Base-by-base conservation (phyloP, 2,113 vertebrate genomes). In the Xyrauchen texanus region DNA sequence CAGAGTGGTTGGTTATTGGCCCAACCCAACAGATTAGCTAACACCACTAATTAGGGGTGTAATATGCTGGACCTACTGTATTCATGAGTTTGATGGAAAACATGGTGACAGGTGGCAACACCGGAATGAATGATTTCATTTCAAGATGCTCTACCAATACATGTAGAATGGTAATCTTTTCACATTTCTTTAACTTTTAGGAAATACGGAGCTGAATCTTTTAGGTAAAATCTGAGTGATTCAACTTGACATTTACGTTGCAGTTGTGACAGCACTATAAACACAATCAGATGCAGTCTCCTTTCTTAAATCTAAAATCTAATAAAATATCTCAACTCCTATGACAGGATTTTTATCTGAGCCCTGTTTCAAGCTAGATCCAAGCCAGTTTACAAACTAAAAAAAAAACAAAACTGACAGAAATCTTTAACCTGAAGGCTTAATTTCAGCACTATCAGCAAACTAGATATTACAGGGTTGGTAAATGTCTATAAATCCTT, bases 161-260 rank as follows among this genome's bases (percentile, higher is more conserved):
- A 76, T 85, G 49, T 63, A 67, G 76, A 75, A 71, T 83, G 77
- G 53, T 82, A 84, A 57, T 78, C 63, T 58, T 83, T 88, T 81
- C 74, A 76, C 76, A 77, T 45, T 63, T 68, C 13, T 8, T 0
- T 75, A 69, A 72, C 81, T 81, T 82, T 75, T 77, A 84, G 81
- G 83, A 61, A 74, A 85, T 68, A 15, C 57, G 75, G 34, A 82
- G 21, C 61, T 57, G 66, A 77, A 73, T 7, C 45, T 16, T 71
- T 51, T 78, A 80, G 61, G 16, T 11, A 81, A 76, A 82, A 68
- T 84, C 51, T 42, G 68, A 75, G 61, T 84, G 12, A 87, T 86
- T 85, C 6, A 75, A 69, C 68, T 8, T 85, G 86, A 83, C 76
- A 83, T 83, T 86, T 82, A 80, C 81, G 81, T 70, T 5, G 65